phyloP scores from a whole-genome alignment of 2,113 vertebrate species.

The Daphoenositta chrysoptera region DNA sequence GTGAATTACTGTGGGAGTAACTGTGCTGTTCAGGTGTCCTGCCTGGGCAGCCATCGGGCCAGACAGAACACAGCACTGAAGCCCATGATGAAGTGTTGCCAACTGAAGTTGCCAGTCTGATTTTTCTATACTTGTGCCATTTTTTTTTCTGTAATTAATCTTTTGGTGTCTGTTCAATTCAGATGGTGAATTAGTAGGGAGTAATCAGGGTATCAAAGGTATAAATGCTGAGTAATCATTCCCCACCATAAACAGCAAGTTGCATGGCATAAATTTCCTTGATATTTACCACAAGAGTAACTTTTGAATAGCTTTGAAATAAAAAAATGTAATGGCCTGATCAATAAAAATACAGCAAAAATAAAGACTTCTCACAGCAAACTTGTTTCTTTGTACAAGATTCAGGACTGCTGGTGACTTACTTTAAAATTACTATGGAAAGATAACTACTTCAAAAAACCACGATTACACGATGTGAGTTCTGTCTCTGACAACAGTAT shows the following conservation, averaged over 20 bases:
- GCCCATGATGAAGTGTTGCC: background rate
- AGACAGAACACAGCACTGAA: background rate
- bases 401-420: background rate
- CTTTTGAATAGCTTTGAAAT: background rate
- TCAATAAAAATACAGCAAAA: background rate
- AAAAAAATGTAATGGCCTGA: background rate
- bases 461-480: rapidly evolving
- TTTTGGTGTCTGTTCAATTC: background rate
- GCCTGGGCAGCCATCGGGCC: background rate
- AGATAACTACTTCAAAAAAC: background rate
- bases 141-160: background rate
- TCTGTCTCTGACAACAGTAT: background rate
- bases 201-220: background rate
- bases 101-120: background rate
- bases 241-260: background rate
- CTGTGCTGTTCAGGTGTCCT: background rate
- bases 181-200: background rate
- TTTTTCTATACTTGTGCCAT: background rate
- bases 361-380: background rate
- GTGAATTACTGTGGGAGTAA: background rate
- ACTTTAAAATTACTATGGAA: background rate
- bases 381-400: background rate
- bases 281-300: background rate
- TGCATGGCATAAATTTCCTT: background rate
- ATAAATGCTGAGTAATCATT: background rate